phyloP scores from a whole-genome alignment of 2,888 invertebrate genomes.

The Thereva unica region DNA sequence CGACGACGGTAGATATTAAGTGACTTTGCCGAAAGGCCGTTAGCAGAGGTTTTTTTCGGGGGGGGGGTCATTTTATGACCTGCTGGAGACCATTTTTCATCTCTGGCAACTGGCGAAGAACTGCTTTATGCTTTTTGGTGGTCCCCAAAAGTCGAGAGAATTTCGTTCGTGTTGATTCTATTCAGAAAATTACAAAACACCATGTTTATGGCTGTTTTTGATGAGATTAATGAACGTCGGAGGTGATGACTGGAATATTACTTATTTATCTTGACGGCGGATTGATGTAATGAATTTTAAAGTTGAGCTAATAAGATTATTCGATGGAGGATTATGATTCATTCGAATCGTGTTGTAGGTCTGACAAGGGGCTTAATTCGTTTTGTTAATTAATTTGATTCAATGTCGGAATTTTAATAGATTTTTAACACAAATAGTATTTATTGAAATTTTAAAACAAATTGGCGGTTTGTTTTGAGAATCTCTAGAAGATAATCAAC shows the following conservation, averaged over 20 bases:
- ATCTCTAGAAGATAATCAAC: no score
- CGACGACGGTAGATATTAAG: not conserved
- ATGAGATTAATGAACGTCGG: slow-evolving; percentile 15
- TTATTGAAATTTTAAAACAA: no score
- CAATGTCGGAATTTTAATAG: no score
- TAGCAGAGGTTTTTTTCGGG: not conserved
- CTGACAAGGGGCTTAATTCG: no score
- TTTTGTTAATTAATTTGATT: no score
- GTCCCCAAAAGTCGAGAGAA: slow-evolving; percentile 21
- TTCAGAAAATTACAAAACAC: slow-evolving; percentile 20
- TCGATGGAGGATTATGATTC: no score
- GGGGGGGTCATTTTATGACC: not conserved
- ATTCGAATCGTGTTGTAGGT: no score
- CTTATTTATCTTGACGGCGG: no score
- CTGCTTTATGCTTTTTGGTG: slow-evolving; percentile 11
- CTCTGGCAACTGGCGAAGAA: not conserved
- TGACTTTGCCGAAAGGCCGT: not conserved
- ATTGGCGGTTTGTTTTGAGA: no score
- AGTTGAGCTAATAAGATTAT: no score
- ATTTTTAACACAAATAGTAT: no score
- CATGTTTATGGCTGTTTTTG: slow-evolving; percentile 8
- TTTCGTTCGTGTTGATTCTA: not conserved
- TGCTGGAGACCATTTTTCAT: not conserved
- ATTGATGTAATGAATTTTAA: no score
- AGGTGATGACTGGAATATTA: slow-evolving; percentile 21